phyloP scores from a whole-genome alignment of 2,113 vertebrate genomes.

The Polypterus senegalus region DNA sequence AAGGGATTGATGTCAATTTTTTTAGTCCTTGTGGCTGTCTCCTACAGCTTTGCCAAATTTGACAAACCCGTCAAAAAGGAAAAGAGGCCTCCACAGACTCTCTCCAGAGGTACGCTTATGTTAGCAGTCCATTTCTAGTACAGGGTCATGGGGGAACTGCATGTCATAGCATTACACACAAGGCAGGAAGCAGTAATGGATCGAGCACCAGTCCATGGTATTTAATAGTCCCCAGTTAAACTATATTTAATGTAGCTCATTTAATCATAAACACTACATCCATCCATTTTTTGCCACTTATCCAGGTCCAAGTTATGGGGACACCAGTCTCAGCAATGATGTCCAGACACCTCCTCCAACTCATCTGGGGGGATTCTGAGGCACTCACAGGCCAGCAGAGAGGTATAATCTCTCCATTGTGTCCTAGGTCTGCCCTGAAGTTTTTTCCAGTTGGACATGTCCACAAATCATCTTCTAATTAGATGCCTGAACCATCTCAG shows the following conservation, averaged over 20 bases:
- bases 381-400: too few relatives aligned
- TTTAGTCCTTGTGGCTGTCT: slow-evolving; percentile 57
- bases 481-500: too few relatives aligned
- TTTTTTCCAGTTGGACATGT: too few relatives aligned
- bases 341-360: too few relatives aligned
- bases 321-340: too few relatives aligned
- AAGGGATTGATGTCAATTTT: slow-evolving; percentile 40
- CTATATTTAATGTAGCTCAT: neutral
- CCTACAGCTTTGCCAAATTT: slow-evolving; percentile 53
- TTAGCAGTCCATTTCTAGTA: neutral
- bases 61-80: slow-evolving; percentile 48
- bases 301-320: too few relatives aligned
- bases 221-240: neutral
- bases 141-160: neutral
- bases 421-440: too few relatives aligned
- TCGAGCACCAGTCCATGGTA: neutral
- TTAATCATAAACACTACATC: neutral
- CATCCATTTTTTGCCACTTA: too few relatives aligned
- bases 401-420: too few relatives aligned
- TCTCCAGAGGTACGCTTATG: slow-evolving; percentile 72
- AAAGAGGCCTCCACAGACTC: slow-evolving; percentile 66
- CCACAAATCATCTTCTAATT: too few relatives aligned
- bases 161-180: neutral
- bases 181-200: neutral
- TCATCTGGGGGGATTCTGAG: too few relatives aligned